phyloP scores from a whole-genome alignment of 2,888 invertebrate species.

The Syrista parreyssii region DNA sequence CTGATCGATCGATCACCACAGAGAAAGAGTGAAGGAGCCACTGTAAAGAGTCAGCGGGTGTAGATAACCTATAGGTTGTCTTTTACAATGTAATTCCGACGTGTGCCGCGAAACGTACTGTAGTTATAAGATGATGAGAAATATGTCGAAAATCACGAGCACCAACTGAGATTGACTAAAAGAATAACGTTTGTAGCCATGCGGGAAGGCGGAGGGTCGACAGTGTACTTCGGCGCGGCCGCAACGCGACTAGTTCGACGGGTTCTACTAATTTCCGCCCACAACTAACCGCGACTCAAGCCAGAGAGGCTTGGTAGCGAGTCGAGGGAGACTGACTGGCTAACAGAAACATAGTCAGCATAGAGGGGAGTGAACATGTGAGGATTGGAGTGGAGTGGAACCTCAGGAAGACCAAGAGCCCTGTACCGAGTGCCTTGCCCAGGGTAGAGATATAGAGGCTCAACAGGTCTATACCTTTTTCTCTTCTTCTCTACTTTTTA shows the following conservation, averaged over 20 bases:
- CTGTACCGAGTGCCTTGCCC: not conserved
- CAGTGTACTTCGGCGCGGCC: slow-evolving; percentile 35
- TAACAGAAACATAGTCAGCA: slow-evolving; percentile 6
- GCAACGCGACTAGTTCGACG: slow-evolving; percentile 53
- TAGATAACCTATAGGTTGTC: not conserved
- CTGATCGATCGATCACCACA: not conserved
- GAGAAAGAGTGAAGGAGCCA: not conserved
- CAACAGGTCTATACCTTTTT: slow-evolving; percentile 2
- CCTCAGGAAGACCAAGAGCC: not conserved
- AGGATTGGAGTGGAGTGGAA: slow-evolving; percentile 1
- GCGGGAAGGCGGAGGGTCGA: slow-evolving; percentile 6
- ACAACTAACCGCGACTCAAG: slow-evolving; percentile 39
- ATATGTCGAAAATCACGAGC: not conserved
- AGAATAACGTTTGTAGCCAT: not conserved
- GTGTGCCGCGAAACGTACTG: not conserved
- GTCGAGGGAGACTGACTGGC: slow-evolving; percentile 10
- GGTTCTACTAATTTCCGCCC: slow-evolving; percentile 60
- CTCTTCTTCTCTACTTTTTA: not conserved
- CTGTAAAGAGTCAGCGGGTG: not conserved
- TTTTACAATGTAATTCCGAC: not conserved
- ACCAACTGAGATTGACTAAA: not conserved
- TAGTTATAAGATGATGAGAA: not conserved
- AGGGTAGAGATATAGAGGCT: not conserved
- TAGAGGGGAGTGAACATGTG: slow-evolving; percentile 12
- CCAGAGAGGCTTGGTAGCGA: slow-evolving; percentile 18